A percentile compares a stretch with the other conserved stretches of the same genome.
These are phyloP conservation scores for Trichogramma pretiosum DNA, from an alignment of 1,140 invertebrate species.

Conservation along the genomic window DNA sequence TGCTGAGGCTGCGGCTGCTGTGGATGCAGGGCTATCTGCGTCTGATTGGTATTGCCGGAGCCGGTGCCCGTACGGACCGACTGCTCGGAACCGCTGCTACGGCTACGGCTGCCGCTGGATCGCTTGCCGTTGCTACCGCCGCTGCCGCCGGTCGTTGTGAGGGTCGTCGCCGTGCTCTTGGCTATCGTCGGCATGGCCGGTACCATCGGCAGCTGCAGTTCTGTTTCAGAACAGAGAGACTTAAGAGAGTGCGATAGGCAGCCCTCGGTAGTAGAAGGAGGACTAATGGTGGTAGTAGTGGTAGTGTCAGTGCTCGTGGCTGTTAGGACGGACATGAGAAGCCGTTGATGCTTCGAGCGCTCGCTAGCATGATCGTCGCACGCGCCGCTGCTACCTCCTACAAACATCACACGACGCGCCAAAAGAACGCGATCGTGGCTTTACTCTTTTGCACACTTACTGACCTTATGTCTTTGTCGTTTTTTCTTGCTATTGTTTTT, in stretches of 20 bases:
- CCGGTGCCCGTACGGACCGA: constrained; percentile 48
- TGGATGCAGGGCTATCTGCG: not conserved
- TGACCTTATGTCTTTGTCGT: too few species aligned
- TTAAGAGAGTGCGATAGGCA: constrained; percentile 44
- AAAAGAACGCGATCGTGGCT: too few species aligned
- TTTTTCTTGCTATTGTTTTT: too few species aligned
- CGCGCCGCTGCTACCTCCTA: constrained; percentile 16
- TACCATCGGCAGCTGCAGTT: constrained; percentile 46
- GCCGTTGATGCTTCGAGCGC: not conserved
- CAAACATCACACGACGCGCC: constrained; percentile 15
- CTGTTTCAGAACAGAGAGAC: constrained; percentile 45
- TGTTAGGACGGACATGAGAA: too few species aligned
- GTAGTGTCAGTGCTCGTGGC: not conserved
- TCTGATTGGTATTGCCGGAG: constrained; percentile 25
- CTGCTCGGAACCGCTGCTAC: constrained; percentile 49
- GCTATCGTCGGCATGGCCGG: constrained; percentile 41
- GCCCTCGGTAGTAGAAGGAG: not conserved
- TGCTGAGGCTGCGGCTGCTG: not conserved
- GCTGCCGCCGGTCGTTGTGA: constrained; percentile 44
- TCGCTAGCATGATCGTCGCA: too few species aligned
- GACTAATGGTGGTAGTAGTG: not conserved
- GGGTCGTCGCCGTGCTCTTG: constrained; percentile 9
- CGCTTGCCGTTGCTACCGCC: constrained; percentile 48
- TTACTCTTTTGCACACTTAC: too few species aligned
- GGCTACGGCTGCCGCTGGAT: constrained; percentile 45